phyloP scores from a whole-genome alignment of 2,113 vertebrate species.

The Peromyscus leucopus region DNA sequence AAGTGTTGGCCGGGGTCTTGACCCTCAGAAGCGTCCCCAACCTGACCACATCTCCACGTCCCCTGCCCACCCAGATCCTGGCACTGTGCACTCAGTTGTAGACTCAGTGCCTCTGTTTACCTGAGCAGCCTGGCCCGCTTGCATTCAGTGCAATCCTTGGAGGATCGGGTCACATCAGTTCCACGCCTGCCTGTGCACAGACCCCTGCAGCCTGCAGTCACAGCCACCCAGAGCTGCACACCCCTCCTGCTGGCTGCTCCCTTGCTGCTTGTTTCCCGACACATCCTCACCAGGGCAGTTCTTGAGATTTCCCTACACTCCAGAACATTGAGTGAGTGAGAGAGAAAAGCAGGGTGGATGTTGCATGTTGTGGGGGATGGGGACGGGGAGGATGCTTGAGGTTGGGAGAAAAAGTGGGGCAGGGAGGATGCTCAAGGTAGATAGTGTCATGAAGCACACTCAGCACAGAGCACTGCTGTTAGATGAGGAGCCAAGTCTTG shows the following conservation, averaged over 20 bases:
- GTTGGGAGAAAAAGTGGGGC: neutral
- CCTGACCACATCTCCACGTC: too few relatives aligned
- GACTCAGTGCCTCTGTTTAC: neutral
- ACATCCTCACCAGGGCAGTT: neutral
- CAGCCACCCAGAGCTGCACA: neutral
- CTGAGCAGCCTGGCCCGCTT: neutral
- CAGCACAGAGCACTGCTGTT: neutral
- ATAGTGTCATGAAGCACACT: neutral
- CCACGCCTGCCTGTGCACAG: neutral
- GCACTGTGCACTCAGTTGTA: neutral
- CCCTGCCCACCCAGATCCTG: neutral
- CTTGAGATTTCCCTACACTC: too few relatives aligned
- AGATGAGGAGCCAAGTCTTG: neutral
- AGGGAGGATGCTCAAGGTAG: neutral
- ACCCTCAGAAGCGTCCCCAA: neutral
- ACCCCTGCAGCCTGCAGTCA: neutral
- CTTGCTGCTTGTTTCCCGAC: neutral
- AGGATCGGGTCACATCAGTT: accelerated
- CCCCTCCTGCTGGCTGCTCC: neutral
- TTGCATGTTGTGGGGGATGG: neutral
- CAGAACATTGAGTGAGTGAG: neutral
- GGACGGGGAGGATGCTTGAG: neutral
- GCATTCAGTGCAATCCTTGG: neutral
- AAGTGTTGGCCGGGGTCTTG: neutral
- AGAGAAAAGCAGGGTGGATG: neutral